Conservation (phyloP, 2,888 invertebrate species). For the Drosophila mimica region DNA sequence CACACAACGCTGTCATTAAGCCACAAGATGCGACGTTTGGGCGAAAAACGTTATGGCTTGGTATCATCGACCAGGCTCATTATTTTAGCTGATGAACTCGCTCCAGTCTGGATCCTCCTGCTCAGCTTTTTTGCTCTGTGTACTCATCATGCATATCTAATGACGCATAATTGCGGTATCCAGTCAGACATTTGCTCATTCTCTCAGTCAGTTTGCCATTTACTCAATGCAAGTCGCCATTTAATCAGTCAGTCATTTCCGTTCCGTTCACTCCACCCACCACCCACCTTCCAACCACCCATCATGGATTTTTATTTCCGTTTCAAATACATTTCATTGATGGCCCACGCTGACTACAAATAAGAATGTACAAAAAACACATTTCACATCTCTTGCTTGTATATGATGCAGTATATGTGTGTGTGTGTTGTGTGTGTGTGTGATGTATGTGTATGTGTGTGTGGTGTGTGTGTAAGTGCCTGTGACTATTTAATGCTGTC, state of each 20-base stretch:
- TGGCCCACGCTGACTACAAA: conserved; percentile 43
- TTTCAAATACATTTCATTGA: conserved; percentile 72
- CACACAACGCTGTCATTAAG: conserved; percentile 13
- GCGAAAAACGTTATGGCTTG: not conserved
- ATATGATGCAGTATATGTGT: not conserved
- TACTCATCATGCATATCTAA: conserved; percentile 72
- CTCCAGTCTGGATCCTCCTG: conserved; percentile 2
- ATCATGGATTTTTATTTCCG: conserved; percentile 68
- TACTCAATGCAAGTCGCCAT: conserved; percentile 44
- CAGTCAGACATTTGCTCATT: conserved; percentile 47
- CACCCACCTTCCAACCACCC: conserved; percentile 24
- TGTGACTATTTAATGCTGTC: conserved; percentile 33
- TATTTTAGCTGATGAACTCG: conserved; percentile 36
- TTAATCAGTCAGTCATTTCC: conserved; percentile 73
- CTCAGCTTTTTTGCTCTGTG: conserved; percentile 20
- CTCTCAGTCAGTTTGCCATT: conserved; percentile 37
- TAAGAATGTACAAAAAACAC: conserved; percentile 21
- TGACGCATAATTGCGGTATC: conserved; percentile 66
- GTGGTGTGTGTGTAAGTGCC: not conserved
- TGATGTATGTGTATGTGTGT: not conserved
- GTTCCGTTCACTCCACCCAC: conserved; percentile 61
- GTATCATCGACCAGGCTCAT: not conserved
- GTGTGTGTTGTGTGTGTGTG: not conserved
- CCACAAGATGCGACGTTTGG: not conserved
- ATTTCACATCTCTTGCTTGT: conserved; percentile 28